Evolutionary conservation across 2,113 vertebrate genomes (phyloP), one percentile per base, ranked within the genome.

Genomic region (Phylloscopus whistleri): DNA sequence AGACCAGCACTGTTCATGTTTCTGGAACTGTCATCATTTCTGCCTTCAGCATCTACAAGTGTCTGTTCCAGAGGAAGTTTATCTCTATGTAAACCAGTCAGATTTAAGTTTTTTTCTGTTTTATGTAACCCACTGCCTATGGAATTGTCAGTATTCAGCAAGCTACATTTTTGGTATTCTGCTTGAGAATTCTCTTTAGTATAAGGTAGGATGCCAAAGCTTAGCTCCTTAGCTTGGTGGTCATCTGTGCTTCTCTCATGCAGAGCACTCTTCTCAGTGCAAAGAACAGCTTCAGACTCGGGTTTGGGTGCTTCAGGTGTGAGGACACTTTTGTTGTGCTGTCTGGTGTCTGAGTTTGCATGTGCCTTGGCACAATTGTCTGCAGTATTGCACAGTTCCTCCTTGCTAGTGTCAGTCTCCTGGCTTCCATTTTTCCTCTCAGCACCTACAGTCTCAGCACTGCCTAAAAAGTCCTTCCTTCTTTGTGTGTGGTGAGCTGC

Each of bases 101-200:
- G 56, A 91, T 74, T 91, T 84, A 93, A 66, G 12, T 0, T 43
- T 88, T 96, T 69, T 85, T 94, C 95, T 90, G 48, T 28, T 93
- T 91, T 74, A 72, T 27, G 44, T 24, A 94, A 81, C 76, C 82
- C 70, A 69, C 87, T 95, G 63, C 78, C 95, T 78, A 89, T 70
- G 21, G 49, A 59, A 77, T 53, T 72, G 64, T 89, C 74, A 81
- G 28, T 59, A 51, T 95, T 86, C 78, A 91, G 84, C 75, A 95
- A 97, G 53, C 73, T 64, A 35, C 31, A 64, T 84, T 95, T 95
- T 58, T 95, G 89, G 92, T 60, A 48, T 39, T 89, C 69, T 82
- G 73, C 56, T 78, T 88, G 93, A 94, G 93, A 89, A 72, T 86
- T 90, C 93, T 97, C 96, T 94, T 91, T 64, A 93, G 70, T 48